Evolutionary conservation across 1,140 invertebrate genomes (phyloP).

Genomic region (Caerostris extrusa): DNA sequence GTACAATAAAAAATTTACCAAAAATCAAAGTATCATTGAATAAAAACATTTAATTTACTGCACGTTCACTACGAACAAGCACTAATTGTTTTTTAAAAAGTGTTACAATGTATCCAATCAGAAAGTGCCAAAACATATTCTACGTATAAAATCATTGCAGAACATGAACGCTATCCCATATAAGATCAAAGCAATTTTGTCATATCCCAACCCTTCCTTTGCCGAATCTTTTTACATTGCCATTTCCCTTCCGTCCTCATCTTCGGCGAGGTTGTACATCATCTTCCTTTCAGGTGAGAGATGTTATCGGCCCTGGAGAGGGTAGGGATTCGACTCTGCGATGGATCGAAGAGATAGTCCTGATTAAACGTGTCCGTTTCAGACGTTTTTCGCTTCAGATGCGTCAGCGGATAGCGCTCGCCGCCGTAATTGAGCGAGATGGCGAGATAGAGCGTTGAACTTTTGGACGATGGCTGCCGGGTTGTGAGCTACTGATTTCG

Average conservation of each 20-base stretch:
- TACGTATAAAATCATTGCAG: not conserved
- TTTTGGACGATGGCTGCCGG: not conserved
- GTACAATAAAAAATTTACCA: no score
- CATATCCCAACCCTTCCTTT: not conserved
- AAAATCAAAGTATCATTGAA: no score
- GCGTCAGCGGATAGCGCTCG: not conserved
- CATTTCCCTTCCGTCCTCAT: not conserved
- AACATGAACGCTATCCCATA: not conserved
- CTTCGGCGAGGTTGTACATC: not conserved
- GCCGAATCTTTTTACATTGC: not conserved
- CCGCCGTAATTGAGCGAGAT: not conserved
- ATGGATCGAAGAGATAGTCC: not conserved
- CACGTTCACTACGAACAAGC: no score
- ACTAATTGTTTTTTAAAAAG: no score
- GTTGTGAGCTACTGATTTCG: not conserved
- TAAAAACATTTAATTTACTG: no score
- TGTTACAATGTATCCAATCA: no score
- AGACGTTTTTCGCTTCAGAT: not conserved
- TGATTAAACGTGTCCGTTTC: slow-evolving; percentile 5
- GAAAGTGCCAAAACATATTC: no score
- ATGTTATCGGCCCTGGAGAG: not conserved
- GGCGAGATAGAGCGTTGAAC: not conserved
- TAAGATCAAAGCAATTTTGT: not conserved
- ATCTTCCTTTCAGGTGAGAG: not conserved
- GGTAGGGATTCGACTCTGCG: not conserved